Evolutionary conservation across 2,113 vertebrate genomes (phyloP).

Genomic region (Narcine bancroftii): DNA sequence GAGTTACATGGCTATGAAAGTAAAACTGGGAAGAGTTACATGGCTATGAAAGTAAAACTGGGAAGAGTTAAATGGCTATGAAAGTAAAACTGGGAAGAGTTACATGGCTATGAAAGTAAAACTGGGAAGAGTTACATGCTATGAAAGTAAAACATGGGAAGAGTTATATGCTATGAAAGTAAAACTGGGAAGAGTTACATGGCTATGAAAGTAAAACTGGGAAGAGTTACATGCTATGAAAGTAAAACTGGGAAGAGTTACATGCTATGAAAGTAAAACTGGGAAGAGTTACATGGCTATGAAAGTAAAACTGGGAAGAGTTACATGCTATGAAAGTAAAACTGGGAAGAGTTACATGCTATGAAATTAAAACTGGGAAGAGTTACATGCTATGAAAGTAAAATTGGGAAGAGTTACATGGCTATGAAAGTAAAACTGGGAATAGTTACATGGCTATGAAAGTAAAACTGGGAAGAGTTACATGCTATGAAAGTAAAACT

Average conservation of each 20-base stretch:
- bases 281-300: neutral
- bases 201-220: neutral
- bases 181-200: neutral
- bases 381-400: too few relatives aligned
- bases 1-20: too few relatives aligned
- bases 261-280: too few relatives aligned
- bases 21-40: neutral
- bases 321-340: too few relatives aligned
- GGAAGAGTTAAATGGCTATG: neutral
- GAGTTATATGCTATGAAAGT: neutral
- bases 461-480: neutral
- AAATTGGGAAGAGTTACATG: neutral
- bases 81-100: neutral
- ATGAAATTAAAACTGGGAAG: neutral
- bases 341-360: neutral
- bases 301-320: neutral
- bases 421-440: neutral
- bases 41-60: too few relatives aligned
- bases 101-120: too few relatives aligned
- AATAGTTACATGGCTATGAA: too few relatives aligned
- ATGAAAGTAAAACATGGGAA: neutral
- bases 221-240: too few relatives aligned
- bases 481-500: too few relatives aligned
- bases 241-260: neutral
- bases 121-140: neutral